phyloP scores from a whole-genome alignment of 2,888 invertebrate genomes.

The Leucozona laternaria region DNA sequence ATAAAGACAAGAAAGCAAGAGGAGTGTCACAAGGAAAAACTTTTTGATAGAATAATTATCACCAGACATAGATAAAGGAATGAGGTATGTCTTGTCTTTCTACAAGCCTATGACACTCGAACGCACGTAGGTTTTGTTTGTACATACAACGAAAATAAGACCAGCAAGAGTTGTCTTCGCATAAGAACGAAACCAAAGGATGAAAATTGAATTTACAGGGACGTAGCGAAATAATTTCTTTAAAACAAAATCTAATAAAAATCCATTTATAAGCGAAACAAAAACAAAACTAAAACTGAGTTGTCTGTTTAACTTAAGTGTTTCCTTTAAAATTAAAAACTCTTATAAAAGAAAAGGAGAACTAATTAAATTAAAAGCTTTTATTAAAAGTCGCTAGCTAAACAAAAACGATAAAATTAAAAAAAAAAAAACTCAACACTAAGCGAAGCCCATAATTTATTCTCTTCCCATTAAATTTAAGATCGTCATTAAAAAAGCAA shows the following conservation, averaged over 20 bases:
- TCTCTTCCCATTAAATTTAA: too few relatives aligned
- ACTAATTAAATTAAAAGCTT: too few relatives aligned
- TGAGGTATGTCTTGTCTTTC: not conserved
- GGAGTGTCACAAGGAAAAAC: slow-evolving; percentile 41
- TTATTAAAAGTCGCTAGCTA: too few relatives aligned
- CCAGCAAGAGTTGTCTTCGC: not conserved
- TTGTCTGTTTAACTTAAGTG: too few relatives aligned
- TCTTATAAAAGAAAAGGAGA: too few relatives aligned
- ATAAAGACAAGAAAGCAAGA: slow-evolving; percentile 19
- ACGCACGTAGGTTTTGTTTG: slow-evolving; percentile 9
- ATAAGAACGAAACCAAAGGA: slow-evolving; percentile 39
- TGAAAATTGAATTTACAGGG: not conserved
- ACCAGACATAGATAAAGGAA: slow-evolving; percentile 28
- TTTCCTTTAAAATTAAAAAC: too few relatives aligned
- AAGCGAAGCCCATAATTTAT: too few relatives aligned
- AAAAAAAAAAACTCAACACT: too few relatives aligned
- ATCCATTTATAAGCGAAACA: too few relatives aligned
- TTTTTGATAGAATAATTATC: slow-evolving; percentile 75
- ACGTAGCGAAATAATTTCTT: not conserved
- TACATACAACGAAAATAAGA: slow-evolving; percentile 39
- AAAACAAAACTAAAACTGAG: too few relatives aligned
- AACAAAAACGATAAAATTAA: too few relatives aligned
- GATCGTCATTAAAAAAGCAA: too few relatives aligned
- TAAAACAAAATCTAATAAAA: not conserved
- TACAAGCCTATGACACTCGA: slow-evolving; percentile 51